phyloP scores from a whole-genome alignment of 2,888 invertebrate genomes.

The Syritta pipiens region DNA sequence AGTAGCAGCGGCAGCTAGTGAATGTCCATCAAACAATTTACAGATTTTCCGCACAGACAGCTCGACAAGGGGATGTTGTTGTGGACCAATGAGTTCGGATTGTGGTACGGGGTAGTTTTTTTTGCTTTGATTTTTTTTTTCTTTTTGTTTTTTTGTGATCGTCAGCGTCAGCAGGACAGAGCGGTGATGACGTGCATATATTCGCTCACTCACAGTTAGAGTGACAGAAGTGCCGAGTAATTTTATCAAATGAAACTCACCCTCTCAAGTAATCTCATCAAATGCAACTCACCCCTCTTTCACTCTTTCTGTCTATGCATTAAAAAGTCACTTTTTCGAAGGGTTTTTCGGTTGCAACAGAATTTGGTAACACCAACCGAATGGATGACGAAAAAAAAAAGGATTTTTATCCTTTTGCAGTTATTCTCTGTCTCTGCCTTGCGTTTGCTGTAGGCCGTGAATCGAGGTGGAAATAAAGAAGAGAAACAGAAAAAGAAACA shows the following conservation, averaged over 20 bases:
- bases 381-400: conserved; percentile 3
- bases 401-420: conserved; percentile 29
- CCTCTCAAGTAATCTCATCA: conserved; percentile 58
- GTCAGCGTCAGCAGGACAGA: neutral
- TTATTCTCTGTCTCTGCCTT: conserved; percentile 27
- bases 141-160: neutral
- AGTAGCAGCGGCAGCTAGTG: conserved; percentile 15
- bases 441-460: conserved; percentile 29
- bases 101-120: conserved; percentile 25
- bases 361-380: conserved; percentile 23
- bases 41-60: conserved; percentile 62
- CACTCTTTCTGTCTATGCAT: conserved; percentile 12
- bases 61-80: conserved; percentile 47
- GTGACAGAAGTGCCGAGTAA: conserved; percentile 60
- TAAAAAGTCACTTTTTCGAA: conserved; percentile 53
- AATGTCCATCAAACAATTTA: conserved; percentile 63
- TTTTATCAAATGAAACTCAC: too few relatives aligned
- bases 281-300: conserved; percentile 33
- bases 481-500: neutral
- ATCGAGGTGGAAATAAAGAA: conserved; percentile 30
- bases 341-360: conserved; percentile 35
- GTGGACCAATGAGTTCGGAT: conserved; percentile 49
- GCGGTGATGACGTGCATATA: conserved; percentile 32
- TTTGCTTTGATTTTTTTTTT: neutral
- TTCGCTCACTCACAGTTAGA: conserved; percentile 41